Percentiles rank a stretch among this genome's conserved stretches.
phyloP scores from a whole-genome alignment of 2,888 invertebrate genomes.

The Meghimatium bilineatum region DNA sequence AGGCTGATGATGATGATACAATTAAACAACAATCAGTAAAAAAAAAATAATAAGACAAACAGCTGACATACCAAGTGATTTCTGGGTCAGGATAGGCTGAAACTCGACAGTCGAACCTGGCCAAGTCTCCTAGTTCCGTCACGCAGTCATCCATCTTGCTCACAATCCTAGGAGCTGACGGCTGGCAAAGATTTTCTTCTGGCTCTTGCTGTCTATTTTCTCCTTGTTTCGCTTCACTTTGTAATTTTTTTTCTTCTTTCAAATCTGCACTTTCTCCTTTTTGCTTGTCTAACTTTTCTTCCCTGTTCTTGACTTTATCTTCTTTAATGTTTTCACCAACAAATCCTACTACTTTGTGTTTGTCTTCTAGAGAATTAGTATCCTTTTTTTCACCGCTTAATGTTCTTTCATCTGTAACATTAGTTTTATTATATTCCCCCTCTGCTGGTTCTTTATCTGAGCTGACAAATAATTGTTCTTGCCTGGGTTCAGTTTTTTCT shows the following conservation, averaged over 20 bases:
- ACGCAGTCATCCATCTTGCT: conserved; percentile 70
- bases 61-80: conserved; percentile 68
- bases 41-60: neutral
- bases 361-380: neutral
- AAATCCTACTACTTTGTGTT: neutral
- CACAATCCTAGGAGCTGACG: conserved; percentile 60
- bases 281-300: neutral
- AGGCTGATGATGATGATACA: neutral
- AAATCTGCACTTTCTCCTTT: neutral
- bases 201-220: conserved; percentile 4
- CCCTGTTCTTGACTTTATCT: conserved; percentile 8
- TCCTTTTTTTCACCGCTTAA: neutral
- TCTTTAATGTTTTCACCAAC: neutral
- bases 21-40: neutral
- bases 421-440: neutral
- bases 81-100: conserved; percentile 74
- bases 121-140: conserved; percentile 67
- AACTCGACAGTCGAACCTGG: conserved; percentile 73
- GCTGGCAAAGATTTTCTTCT: neutral
- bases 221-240: conserved; percentile 3
- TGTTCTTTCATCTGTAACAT: neutral
- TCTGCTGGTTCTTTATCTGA: neutral
- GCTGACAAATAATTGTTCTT: neutral
- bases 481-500: neutral
- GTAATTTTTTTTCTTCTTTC: neutral